phyloP scores from a whole-genome alignment of 1,140 invertebrate genomes.

The Penaeus indicus region DNA sequence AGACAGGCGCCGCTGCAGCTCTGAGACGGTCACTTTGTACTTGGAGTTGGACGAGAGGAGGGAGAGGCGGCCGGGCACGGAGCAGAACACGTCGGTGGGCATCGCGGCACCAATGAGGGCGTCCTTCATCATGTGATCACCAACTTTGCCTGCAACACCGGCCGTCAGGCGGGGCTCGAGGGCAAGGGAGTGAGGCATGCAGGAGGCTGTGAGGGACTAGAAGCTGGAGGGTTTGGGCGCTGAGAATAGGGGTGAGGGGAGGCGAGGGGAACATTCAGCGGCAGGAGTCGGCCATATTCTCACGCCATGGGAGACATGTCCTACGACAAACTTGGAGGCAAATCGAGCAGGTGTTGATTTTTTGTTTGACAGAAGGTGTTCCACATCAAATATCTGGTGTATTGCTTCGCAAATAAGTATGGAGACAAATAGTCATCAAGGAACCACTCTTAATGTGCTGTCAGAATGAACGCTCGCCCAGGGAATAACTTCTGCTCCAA shows the following conservation, averaged over 20 bases:
- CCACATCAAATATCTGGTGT: no score
- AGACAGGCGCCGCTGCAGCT: constrained; percentile 96
- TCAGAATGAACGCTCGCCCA: no score
- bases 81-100: constrained; percentile 80
- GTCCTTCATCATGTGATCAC: constrained; percentile 66
- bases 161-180: constrained; percentile 31
- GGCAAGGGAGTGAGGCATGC: constrained; percentile 1
- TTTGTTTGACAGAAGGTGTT: no score
- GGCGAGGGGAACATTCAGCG: constrained; percentile 57
- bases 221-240: constrained; percentile 9
- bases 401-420: no score
- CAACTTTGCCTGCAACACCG: constrained; percentile 54
- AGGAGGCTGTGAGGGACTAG: not conserved
- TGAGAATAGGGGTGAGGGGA: not conserved
- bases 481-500: no score
- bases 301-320: not conserved
- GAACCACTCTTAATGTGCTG: no score
- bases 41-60: constrained; percentile 98
- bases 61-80: constrained; percentile 95
- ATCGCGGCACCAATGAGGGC: constrained; percentile 69
- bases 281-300: no score
- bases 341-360: no score
- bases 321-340: no score
- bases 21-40: constrained; percentile 97
- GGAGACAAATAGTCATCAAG: no score